Evolutionary conservation across 2,888 invertebrate genomes (phyloP), one percentile per base, ranked within the genome.

Genomic region (Hydropsyche betteni): DNA sequence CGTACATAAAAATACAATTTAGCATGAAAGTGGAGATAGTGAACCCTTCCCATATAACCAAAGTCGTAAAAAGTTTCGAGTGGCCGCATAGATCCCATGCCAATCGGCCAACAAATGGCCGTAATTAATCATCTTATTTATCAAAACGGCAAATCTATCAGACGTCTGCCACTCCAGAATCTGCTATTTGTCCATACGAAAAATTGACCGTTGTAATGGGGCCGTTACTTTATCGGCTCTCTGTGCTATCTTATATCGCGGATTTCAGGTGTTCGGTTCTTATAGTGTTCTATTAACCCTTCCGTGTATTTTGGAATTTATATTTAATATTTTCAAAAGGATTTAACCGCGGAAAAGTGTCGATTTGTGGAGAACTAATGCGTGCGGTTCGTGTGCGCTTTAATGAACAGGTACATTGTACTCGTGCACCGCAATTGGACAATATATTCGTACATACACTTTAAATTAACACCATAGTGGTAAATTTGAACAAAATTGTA

Each of bases 11-110:
- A 58, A 72, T 72, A 72, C 38, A 72, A 72, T 72, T 72, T 72
- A 72, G 55, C 64, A n/a, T 24, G 10, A 36, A 64, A 36, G 64
- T 36, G 34, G 36, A 10, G 61, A 61, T 33, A 24, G 64, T 4
- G 64, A 75, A 68, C 52, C 55, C 58, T 58, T 44, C 50, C 74
- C 69, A 61, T 36, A 69, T 76, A 52, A 68, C 24, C 61, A 69
- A 76, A 74, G 76, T 74, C 76, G 74, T 76, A 76, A 76, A 76
- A 76, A 76, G 74, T 76, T 72, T 72, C 38, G 72, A 72, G 72
- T 72, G 72, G 50, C 51, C 16, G 58, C 69, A 12, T 33, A 61
- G 69, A 52, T 74, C 61, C 6, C 52, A 44, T 51, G 74, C 55
- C 69, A 69, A 74, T 76, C 71, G 74, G 10, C 69, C 50, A 69